A percentile compares a stretch with the other conserved stretches of the same genome.
Evolutionary conservation across 53 echinoderm and acorn worm species (phyloP).

Genomic region (Glandiceps talaboti): DNA sequence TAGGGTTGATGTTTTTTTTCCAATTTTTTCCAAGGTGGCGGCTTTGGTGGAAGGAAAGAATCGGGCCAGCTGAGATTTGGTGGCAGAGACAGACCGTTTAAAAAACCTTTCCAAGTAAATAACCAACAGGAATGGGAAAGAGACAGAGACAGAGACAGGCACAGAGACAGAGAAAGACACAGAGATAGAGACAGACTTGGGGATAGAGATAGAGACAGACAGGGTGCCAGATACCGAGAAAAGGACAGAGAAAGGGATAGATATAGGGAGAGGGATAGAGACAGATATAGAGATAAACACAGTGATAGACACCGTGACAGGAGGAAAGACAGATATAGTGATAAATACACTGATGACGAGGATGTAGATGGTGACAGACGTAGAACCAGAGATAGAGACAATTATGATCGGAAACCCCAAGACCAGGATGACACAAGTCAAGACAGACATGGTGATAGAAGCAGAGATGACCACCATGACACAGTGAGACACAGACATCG

Average conservation of each 20-base stretch:
- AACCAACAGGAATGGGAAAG: constrained; percentile 4
- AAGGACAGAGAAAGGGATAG: constrained; percentile 3
- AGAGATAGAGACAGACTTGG: constrained; percentile 14
- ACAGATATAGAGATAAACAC: background rate
- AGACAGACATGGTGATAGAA: background rate
- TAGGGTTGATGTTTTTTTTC: no score
- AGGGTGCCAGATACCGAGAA: constrained; percentile 8
- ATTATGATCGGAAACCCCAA: background rate
- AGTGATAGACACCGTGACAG: constrained; percentile 1
- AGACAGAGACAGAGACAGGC: constrained; percentile 18
- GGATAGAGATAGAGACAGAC: constrained; percentile 13
- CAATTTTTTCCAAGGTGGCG: no score
- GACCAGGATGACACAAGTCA: background rate
- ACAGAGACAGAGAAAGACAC: constrained; percentile 17
- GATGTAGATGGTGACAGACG: constrained; percentile 15
- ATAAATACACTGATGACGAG: background rate
- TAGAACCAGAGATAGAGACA: constrained; percentile 6
- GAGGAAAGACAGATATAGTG: background rate
- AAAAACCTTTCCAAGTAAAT: constrained; percentile 12
- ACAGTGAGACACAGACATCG: constrained; percentile 6
- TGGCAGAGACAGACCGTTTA: constrained; percentile 81
- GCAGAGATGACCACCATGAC: background rate
- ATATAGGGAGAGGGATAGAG: background rate
- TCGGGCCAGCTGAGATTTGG: constrained; percentile 95
- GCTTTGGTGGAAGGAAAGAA: constrained; percentile 96